Base-by-base conservation (phyloP, 2,797 vertebrate species). In the Diplodus puntazzo region DNA sequence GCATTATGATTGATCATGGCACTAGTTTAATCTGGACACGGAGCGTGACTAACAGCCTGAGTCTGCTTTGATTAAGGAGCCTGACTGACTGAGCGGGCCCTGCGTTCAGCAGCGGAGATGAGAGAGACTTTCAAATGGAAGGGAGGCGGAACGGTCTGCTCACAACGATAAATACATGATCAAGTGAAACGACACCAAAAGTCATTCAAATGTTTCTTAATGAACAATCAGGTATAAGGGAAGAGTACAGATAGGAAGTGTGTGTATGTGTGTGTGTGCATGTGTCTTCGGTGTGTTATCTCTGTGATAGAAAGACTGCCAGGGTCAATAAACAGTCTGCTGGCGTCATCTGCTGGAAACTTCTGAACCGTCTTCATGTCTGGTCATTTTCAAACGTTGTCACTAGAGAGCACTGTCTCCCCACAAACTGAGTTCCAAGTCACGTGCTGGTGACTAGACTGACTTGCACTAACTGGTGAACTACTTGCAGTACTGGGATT, bases 341-440 rank as follows among this genome's bases (percentile, higher is more conserved):
- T 84, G 79, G 82, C 73, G 87, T 60, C 93, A 88, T 80, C 93
- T 93, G 80, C 82, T 89, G 92, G 90, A 79, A 6, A 12, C 18
- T 62, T 64, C 34, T 43, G 39, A 68, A 64, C 34, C 10, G 50
- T 17, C 39, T 61, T 1, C 0, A 63, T 10, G 67, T 46, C 10
- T 54, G 11, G 14, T 69, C 0, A 1, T 82, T 77, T 77, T 25
- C 46, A 59, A 17, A 14, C 34, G 1, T 2, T 10, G 45, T 25
- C 90, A 86, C 85, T 53, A 88, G 92, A 77, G 85, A 3, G 77
- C 81, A 3, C 64, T 68, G 66, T 74, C 48, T 59, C n/a, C 65
- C 68, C 21, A 54, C 5, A 17, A 88, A 78, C 57, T 2, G 9
- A 45, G 13, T 10, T 5, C 13, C 42, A 27, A 34, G 7, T 34